phyloP scores from a whole-genome alignment of 2,113 vertebrate genomes.

The Syngnathus scovelli region DNA sequence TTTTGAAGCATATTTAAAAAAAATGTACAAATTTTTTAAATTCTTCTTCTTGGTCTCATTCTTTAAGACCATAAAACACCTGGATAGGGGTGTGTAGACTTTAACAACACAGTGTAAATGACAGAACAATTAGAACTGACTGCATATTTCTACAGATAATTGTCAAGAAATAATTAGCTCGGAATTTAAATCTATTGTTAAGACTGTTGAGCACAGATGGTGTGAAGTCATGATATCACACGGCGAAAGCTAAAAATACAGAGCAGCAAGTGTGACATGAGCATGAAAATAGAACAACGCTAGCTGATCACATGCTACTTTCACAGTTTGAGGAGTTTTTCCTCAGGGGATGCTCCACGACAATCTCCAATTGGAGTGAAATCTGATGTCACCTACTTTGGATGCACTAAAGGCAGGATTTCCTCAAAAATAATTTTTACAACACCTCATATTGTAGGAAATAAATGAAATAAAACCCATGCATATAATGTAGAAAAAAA shows the following conservation, averaged over 20 bases:
- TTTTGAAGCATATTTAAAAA: too few species aligned
- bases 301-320: conserved; percentile 19
- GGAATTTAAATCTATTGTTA: background rate
- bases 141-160: background rate
- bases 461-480: conserved; percentile 17
- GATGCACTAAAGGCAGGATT: background rate
- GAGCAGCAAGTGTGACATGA: conserved; percentile 36
- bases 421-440: background rate
- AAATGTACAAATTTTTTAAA: too few species aligned
- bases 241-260: conserved; percentile 40
- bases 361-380: background rate
- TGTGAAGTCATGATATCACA: conserved; percentile 22
- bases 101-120: background rate
- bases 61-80: background rate
- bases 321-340: conserved; percentile 15
- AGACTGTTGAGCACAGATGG: conserved; percentile 4
- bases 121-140: background rate
- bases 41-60: background rate
- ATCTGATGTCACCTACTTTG: background rate
- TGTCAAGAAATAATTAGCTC: background rate
- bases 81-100: background rate
- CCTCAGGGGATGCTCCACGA: background rate
- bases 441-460: background rate
- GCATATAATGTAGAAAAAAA: background rate
- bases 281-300: conserved; percentile 21